Base-by-base conservation (phyloP, 2,888 invertebrate genomes). In the Malachius bipustulatus region DNA sequence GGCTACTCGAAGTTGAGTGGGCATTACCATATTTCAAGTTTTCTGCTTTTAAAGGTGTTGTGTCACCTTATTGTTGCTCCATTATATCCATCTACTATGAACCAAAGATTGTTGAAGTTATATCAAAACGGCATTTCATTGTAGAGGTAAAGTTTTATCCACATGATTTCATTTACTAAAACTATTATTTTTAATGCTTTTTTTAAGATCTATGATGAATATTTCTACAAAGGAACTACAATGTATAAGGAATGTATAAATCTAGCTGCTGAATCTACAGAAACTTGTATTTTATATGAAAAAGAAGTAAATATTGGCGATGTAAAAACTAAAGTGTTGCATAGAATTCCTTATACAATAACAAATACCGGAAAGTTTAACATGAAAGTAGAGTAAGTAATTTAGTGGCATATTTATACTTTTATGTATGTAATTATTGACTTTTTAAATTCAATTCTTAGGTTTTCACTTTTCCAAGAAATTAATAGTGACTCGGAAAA, bases 261-360 rank as follows among this genome's bases (percentile, higher is more conserved):
- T 19, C 24, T 19, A 8, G 6, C 24, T 6, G 24, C 24, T 19
- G 24, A 19, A n/a, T 19, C 24, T 19, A n/a, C n/a, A 19, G n/a
- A n/a, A 8, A 8, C n/a, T 6, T 6, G n/a, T 6, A n/a, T 19
- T 6, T n/a, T 8, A 19, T 19, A 19, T 19, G n/a, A 19, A n/a
- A 19, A 6, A n/a, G 24, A 19, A 19, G 24, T 19, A 6, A n/a
- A 19, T 19, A 19, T 19, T 19, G 24, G 24, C n/a, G 24, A 19
- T 19, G 24, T 19, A 8, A 19, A 19, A n/a, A n/a, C 24, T 8
- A 19, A 19, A 19, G 6, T 6, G 6, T 6, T 8, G 24, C 6
- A 6, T 19, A 19, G 6, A 6, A n/a, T 19, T 8, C 24, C 24
- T 19, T 19, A 19, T 19, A 6, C 6, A n/a, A 19, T 19, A n/a